Percentiles rank a stretch among this genome's conserved stretches.
These are phyloP conservation scores for Agriotes lineatus DNA, from an alignment of 2,888 invertebrate species.

Conservation along the genomic window DNA sequence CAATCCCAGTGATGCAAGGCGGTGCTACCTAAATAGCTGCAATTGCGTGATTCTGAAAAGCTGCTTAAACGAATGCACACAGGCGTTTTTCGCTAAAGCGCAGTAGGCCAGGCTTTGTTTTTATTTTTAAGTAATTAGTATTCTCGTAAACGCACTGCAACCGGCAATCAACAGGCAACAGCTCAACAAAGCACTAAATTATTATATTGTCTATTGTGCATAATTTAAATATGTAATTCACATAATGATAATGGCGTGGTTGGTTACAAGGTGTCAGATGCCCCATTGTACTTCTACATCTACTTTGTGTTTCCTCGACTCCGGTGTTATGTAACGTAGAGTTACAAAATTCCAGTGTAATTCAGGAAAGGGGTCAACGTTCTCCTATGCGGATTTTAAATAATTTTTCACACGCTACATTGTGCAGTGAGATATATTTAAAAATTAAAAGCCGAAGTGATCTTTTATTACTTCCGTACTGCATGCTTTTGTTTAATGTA, in stretches of 20 bases:
- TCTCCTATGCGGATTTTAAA: not conserved
- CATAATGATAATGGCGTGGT: not conserved
- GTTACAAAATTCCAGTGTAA: not conserved
- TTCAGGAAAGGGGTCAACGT: not conserved
- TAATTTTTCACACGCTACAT: not conserved
- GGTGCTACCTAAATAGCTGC: too few species aligned
- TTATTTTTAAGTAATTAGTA: too few species aligned
- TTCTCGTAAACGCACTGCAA: too few species aligned
- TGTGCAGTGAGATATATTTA: not conserved
- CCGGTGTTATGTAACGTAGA: not conserved
- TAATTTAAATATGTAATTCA: conserved; percentile 7
- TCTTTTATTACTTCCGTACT: not conserved
- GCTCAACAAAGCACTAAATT: too few species aligned
- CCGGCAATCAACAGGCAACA: too few species aligned
- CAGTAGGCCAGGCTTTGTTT: too few species aligned
- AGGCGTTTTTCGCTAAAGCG: too few species aligned
- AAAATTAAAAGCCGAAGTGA: not conserved
- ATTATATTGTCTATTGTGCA: not conserved
- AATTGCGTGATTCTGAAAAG: too few species aligned
- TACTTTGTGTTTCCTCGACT: not conserved
- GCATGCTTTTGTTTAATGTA: too few species aligned
- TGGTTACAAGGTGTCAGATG: not conserved
- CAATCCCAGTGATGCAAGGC: too few species aligned
- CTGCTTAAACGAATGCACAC: too few species aligned
- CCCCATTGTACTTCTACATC: not conserved